Base-by-base conservation (phyloP, 1,140 invertebrate genomes). In the Prorops nasuta region DNA sequence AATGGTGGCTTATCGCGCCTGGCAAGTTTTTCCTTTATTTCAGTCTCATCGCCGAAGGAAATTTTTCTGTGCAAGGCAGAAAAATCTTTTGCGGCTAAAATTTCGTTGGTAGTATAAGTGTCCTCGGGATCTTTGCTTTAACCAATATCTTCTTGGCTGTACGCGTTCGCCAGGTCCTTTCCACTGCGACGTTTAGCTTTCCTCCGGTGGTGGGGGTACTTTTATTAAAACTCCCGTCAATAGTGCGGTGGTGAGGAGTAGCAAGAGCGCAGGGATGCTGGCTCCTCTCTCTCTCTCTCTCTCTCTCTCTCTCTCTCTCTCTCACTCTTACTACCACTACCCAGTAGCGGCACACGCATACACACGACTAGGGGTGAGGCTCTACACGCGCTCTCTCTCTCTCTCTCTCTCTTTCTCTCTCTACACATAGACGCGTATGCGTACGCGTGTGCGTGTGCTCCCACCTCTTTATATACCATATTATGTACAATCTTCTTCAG, bases 141-240 rank as follows among this genome's bases (percentile, higher is more conserved):
- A 50, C 61, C 62, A 64, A 64, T 64, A 64, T 64, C 62, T 64
- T 60, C 62, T 64, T 59, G 58, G 61, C 47, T 60, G 4, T 28
- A 54, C 16, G 35, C 61, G 62, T 51, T 63, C 60, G 46, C 43
- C 49, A 47, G 44, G 43, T 58, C 60, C 53, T 59, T 28, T 63
- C 60, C 57, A 63, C 56, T 62, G 55, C 59, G 58, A 62, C 58
- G 58, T 61, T 58, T 52, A 59, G 54, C 57, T 45, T 43, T 53
- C 46, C 54, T 4, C 35, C 8, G 20, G 10, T 64, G 60, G 62
- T 64, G 62, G 62, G 62, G 62, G 62, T 58, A 64, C 62, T 64
- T 64, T 64, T 64, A 64, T 64, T 64, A 64, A 64, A 64, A 64
- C 62, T 64, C 62, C 62, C 62, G 62, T 64, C 62, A 64, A 64